Conservation (phyloP, 2,113 vertebrate genomes). For the Paramisgurnus dabryanus region DNA sequence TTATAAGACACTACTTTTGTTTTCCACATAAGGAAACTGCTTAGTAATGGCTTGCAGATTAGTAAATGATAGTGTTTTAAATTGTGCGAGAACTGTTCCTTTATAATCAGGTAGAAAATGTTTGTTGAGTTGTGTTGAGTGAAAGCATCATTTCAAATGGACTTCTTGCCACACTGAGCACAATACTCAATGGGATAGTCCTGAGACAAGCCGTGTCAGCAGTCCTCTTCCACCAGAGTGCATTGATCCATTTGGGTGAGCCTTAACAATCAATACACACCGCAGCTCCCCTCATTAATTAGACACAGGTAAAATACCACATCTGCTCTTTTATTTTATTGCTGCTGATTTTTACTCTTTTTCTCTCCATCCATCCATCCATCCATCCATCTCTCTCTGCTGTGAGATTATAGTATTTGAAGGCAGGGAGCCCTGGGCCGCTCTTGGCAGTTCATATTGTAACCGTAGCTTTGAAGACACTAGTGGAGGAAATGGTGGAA, state of each 20-base stretch:
- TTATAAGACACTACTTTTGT: no score
- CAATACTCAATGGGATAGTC: constrained; percentile 16
- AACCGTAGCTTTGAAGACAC: constrained; percentile 34
- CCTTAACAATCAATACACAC: constrained; percentile 33
- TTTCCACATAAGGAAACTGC: no score
- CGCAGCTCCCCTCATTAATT: constrained; percentile 35
- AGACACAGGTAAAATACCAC: constrained; percentile 23
- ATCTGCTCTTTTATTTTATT: constrained; percentile 34
- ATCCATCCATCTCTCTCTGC: background rate
- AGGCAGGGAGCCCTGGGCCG: background rate
- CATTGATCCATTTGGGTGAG: constrained; percentile 46
- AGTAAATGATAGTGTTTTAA: no score
- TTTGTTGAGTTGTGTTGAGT: background rate
- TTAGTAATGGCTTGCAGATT: no score
- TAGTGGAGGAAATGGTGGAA: constrained; percentile 9
- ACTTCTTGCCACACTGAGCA: constrained; percentile 6
- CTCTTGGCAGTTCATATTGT: constrained; percentile 30
- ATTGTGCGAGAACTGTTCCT: background rate
- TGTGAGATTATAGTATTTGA: background rate
- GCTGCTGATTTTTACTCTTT: background rate
- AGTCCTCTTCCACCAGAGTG: constrained; percentile 25
- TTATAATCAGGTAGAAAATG: background rate
- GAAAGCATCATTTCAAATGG: constrained; percentile 11
- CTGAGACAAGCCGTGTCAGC: constrained; percentile 21
- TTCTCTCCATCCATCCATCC: background rate